Conservation (phyloP, 1,140 invertebrate species). For the Listronotus bonariensis region DNA sequence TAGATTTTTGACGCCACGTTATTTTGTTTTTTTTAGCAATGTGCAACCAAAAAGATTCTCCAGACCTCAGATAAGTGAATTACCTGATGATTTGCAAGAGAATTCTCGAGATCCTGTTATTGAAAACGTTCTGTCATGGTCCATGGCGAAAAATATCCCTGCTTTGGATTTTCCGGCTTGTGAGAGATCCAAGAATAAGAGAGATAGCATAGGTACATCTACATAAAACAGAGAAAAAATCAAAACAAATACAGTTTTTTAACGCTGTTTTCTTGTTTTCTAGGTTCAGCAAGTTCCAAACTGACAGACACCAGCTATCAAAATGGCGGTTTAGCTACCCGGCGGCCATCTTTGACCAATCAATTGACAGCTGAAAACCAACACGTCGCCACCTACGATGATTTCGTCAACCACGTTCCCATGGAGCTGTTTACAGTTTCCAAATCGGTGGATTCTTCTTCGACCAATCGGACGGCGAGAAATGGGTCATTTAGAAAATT, state of each 20-base stretch:
- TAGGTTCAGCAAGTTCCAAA: constrained; percentile 42
- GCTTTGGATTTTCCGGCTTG: constrained; percentile 39
- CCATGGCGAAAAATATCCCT: constrained; percentile 47
- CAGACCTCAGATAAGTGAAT: constrained; percentile 25
- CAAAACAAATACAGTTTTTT: too few relatives aligned
- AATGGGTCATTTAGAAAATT: not conserved
- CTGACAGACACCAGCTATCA: constrained; percentile 15
- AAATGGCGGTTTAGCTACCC: constrained; percentile 15
- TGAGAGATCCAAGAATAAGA: constrained; percentile 18
- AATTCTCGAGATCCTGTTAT: constrained; percentile 38
- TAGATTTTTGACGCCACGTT: not conserved
- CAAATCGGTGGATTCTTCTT: constrained; percentile 40
- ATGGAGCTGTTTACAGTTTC: constrained; percentile 57
- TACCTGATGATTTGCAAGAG: constrained; percentile 21
- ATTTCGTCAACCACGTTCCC: constrained; percentile 55
- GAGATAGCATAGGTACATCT: constrained; percentile 30
- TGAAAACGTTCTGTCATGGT: constrained; percentile 54
- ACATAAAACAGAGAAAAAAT: not conserved
- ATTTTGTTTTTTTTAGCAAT: constrained; percentile 30
- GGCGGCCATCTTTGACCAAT: constrained; percentile 34
- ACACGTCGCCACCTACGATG: constrained; percentile 37
- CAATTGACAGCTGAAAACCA: constrained; percentile 26
- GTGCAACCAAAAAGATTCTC: constrained; percentile 41
- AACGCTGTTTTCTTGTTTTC: not conserved
- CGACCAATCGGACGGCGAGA: too few relatives aligned